Percentiles rank a stretch among this genome's conserved stretches.
These are phyloP conservation scores for Cricetomys ansorgei DNA, from an alignment of 2,113 vertebrate species.

Conservation along the genomic window DNA sequence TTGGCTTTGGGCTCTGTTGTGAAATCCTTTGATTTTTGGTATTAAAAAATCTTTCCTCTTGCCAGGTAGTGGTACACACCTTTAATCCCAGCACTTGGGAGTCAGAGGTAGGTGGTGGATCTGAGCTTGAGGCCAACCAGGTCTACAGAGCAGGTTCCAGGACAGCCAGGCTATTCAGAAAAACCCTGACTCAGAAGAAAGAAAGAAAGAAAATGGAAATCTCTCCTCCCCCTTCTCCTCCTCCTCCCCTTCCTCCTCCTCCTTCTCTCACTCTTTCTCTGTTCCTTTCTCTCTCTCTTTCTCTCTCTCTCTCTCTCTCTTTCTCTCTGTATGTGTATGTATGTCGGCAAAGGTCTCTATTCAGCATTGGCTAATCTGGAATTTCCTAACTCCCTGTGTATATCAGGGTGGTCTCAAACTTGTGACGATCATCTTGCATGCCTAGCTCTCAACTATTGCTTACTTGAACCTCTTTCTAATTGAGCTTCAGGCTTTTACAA, in stretches of 20 bases:
- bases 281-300: accelerated
- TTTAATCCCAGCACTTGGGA: too few relatives aligned
- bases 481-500: neutral
- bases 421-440: neutral
- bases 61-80: too few relatives aligned
- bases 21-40: neutral
- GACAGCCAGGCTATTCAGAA: too few relatives aligned
- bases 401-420: neutral
- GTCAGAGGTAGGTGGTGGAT: too few relatives aligned
- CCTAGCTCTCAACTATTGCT: too few relatives aligned
- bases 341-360: neutral
- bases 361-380: neutral
- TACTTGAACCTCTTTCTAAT: neutral
- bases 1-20: neutral
- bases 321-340: neutral
- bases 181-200: too few relatives aligned
- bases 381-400: neutral
- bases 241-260: too few relatives aligned
- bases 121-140: too few relatives aligned
- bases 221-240: too few relatives aligned
- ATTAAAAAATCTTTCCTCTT: neutral
- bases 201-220: too few relatives aligned
- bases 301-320: neutral
- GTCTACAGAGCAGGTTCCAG: too few relatives aligned
- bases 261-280: too few relatives aligned